Evolutionary conservation across 1,140 invertebrate species (phyloP), one percentile per base, ranked within the genome.

Genomic region (Tribolium madens): DNA sequence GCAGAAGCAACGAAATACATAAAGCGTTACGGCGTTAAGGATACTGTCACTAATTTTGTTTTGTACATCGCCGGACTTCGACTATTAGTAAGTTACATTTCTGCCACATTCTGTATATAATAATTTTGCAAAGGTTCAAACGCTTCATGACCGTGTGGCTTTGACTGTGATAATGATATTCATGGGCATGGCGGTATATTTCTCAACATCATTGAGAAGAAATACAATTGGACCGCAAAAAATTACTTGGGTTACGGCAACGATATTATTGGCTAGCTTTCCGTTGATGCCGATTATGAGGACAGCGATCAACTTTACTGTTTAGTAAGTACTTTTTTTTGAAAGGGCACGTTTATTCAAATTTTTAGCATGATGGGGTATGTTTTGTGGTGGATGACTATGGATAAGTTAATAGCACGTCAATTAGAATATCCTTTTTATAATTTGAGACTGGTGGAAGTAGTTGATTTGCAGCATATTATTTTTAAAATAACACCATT

Each of bases 241-340:
- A 79, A 18, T 79, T 10, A 47, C 74, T 10, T 84, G 82, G 82
- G 2, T 42, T 14, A 26, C 33, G 73, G 77, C 26, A 78, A 78
- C 64, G 13, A 10, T 80, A 14, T 52, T 83, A 14, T 78, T 78
- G 17, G 72, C 79, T 36, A 9, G 2, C 6, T 82, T 84, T 42
- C 81, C 81, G n/a, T 9, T 75, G 21, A 75, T 83, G 46, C 83
- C 81, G 12, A 77, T 81, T 2, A 79, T 84, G 78, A 79, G 80
- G 69, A 83, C 81, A 5, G 57, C 70, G 5, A 83, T 83, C 69
- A 81, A 82, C 17, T 52, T 80, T 12, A 71, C 77, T 12, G 76
- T 77, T 75, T 82, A 83, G 78, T 79, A 77, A 79, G 78, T 26
- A 21, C 3, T 26, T 26, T 26, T 26, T 26, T 3, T 1, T 3